A percentile compares a stretch with the other conserved stretches of the same genome.
These are phyloP conservation scores for Plestiodon gilberti DNA, from an alignment of 2,113 vertebrate genomes.

Conservation along the genomic window DNA sequence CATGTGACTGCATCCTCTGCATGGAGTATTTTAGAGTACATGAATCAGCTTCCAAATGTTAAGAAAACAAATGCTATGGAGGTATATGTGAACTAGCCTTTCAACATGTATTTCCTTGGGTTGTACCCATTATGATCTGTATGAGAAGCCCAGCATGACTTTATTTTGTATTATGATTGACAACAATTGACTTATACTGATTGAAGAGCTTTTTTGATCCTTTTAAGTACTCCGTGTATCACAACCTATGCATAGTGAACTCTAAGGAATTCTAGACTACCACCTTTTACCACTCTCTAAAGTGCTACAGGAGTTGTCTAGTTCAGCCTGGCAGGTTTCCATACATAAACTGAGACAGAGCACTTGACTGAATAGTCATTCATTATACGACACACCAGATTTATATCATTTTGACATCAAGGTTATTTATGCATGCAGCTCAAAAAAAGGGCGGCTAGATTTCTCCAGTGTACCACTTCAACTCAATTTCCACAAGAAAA, in stretches of 20 bases:
- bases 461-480: conserved; percentile 40
- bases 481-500: conserved; percentile 71
- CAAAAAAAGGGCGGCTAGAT: neutral
- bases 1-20: too few species aligned
- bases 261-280: neutral
- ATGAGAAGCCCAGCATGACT: neutral
- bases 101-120: neutral
- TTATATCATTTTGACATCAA: conserved; percentile 28
- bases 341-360: conserved; percentile 29
- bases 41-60: neutral
- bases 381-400: conserved; percentile 19
- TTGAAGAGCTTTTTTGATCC: neutral
- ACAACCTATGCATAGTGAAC: neutral
- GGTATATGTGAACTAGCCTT: neutral
- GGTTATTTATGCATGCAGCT: conserved; percentile 19
- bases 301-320: conserved; percentile 42
- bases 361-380: conserved; percentile 20
- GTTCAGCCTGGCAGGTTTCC: conserved; percentile 24
- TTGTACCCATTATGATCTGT: neutral
- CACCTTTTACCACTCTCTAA: conserved; percentile 5
- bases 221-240: neutral
- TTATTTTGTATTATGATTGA: neutral
- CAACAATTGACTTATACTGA: neutral
- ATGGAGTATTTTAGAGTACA: neutral
- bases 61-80: neutral